Evolutionary conservation across 2,797 vertebrate genomes (phyloP), one percentile per base, ranked within the genome.

Genomic region (Gorsachius magnificus): DNA sequence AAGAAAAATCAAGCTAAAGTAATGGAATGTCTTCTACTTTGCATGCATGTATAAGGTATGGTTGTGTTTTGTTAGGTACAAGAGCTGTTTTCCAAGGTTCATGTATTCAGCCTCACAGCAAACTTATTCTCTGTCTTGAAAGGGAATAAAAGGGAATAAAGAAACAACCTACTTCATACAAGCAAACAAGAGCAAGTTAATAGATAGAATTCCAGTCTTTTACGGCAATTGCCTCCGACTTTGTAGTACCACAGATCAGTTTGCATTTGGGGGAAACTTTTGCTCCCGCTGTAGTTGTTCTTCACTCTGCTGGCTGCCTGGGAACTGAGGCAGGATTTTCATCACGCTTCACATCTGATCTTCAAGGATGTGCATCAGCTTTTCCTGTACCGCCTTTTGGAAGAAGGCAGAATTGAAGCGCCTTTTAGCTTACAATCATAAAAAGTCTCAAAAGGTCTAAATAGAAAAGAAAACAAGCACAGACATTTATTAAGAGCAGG

Each of bases 131-230:
- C 74, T 65, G 61, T 17, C 36, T 83, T 18, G 5, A 66, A 77
- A 84, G 38, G 31, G n/a, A 61, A 51, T 60, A 68, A 75, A 86
- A 75, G 17, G 28, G 22, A 77, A 60, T 36, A n/a, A 88, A 57
- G 56, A 22, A 88, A 53, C n/a, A 12, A 20, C 29, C n/a, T 46
- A 9, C 41, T 85, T 63, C 13, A 24, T 63, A 28, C 43, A 63
- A 70, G 54, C 17, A 74, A 85, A 87, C 46, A 29, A 74, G 93
- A 85, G 45, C 35, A 80, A 78, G 86, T 61, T 33, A 50, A 75
- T 6, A 25, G 65, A 46, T 48, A 57, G 5, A 65, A 33, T 46
- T 69, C 58, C 77, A 76, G 25, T 19, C 12, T 88, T 88, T 90
- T 28, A 16, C 46, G 54, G 33, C 46, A 71, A 16, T 38, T 65